Evolutionary conservation across 2,888 invertebrate genomes (phyloP).

Genomic region (Linnaemya tessellans): DNA sequence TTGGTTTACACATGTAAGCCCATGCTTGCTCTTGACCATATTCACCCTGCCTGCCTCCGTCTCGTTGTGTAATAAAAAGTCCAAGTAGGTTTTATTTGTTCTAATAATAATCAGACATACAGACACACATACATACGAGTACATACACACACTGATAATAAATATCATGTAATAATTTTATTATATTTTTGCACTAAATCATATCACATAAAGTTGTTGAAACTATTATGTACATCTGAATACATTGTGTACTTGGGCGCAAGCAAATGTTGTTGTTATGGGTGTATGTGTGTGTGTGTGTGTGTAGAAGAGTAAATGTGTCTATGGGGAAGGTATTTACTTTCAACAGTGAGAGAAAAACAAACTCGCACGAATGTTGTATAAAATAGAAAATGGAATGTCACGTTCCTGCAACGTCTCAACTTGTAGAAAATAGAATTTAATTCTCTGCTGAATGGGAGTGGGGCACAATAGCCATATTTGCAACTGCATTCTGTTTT

Average conservation of each 20-base stretch:
- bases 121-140: neutral
- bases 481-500: too few species aligned
- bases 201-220: conserved; percentile 26
- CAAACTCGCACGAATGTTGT: neutral
- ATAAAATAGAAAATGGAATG: too few species aligned
- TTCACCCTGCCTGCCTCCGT: neutral
- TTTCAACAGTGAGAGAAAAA: neutral
- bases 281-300: too few species aligned
- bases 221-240: neutral
- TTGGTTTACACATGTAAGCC: neutral
- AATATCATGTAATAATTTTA: conserved; percentile 33
- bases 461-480: too few species aligned
- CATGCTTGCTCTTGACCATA: conserved; percentile 17
- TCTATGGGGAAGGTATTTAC: neutral
- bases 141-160: too few species aligned
- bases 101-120: conserved; percentile 9
- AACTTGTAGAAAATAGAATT: too few species aligned
- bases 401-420: too few species aligned
- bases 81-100: conserved; percentile 5
- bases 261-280: neutral
- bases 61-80: neutral
- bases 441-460: too few species aligned
- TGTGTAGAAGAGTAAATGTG: too few species aligned
- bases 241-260: neutral
- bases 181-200: conserved; percentile 43